Conservation (phyloP, 1,140 invertebrate genomes). For the Argopecten irradians region DNA sequence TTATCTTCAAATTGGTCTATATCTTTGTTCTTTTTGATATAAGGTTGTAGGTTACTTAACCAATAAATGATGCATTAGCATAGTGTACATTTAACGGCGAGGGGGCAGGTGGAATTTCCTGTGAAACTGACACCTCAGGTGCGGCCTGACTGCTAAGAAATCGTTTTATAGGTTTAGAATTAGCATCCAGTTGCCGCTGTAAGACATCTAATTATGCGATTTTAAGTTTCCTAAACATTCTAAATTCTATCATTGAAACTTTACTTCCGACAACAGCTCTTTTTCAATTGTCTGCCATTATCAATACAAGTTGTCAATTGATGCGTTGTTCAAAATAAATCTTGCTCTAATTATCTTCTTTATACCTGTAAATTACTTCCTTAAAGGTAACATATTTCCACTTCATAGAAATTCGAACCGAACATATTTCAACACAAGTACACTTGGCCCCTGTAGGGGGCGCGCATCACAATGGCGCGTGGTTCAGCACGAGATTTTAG, state of each 20-base stretch:
- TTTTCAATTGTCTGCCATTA: slow-evolving; percentile 14
- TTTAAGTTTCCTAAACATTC: background rate
- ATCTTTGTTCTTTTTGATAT: no score
- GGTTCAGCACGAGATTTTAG: slow-evolving; percentile 7
- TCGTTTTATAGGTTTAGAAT: background rate
- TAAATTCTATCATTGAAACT: background rate
- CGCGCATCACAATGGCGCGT: slow-evolving; percentile 9
- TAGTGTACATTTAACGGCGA: no score
- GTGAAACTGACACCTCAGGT: background rate
- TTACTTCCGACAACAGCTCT: background rate
- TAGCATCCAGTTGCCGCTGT: background rate
- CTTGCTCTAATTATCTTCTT: slow-evolving; percentile 17
- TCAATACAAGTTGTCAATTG: background rate
- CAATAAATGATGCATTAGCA: no score
- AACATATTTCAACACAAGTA: slow-evolving; percentile 14
- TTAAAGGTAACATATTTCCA: slow-evolving; percentile 23
- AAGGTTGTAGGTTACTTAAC: no score
- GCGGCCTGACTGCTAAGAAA: background rate
- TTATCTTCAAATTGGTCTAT: no score
- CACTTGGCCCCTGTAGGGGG: slow-evolving; percentile 19
- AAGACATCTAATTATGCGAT: background rate
- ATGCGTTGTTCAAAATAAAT: slow-evolving; percentile 19
- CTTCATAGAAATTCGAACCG: slow-evolving; percentile 21
- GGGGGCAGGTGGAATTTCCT: background rate
- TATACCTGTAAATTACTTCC: slow-evolving; percentile 12